phyloP scores from a whole-genome alignment of 2,113 vertebrate genomes.

The Lycaon pictus region DNA sequence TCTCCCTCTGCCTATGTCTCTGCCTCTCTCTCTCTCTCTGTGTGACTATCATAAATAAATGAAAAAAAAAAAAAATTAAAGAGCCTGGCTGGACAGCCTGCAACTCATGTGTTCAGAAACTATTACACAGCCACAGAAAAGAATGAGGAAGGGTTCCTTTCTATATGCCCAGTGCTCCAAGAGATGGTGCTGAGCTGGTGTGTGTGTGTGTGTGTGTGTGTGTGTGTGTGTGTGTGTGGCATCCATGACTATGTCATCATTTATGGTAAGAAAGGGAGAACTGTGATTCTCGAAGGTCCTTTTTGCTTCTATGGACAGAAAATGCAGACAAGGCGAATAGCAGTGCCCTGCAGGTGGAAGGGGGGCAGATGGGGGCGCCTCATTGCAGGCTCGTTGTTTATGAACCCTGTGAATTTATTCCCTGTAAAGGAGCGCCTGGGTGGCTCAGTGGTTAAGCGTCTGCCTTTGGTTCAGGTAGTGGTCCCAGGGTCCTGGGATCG shows the following conservation, averaged over 20 bases:
- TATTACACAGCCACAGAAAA: accelerated
- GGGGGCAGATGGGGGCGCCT: accelerated
- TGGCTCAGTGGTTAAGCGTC: too few species aligned
- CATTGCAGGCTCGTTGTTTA: background rate
- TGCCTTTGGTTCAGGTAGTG: too few species aligned
- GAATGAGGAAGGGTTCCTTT: accelerated
- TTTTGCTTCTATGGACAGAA: background rate
- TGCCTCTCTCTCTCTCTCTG: too few species aligned
- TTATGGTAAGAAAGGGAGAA: background rate
- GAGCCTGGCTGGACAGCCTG: background rate
- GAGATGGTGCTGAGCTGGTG: background rate
- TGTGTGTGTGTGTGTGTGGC: too few species aligned
- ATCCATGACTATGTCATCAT: background rate
- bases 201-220: too few species aligned
- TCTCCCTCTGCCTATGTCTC: too few species aligned
- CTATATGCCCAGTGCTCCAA: background rate
- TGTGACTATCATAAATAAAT: too few species aligned
- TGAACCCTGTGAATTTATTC: background rate
- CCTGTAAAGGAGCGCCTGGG: background rate
- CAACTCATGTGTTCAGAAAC: too few species aligned
- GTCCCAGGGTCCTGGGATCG: too few species aligned
- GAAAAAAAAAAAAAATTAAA: too few species aligned
- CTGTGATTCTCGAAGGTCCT: background rate
- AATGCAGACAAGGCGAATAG: background rate
- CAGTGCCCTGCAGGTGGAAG: background rate